Percentiles rank a stretch among this genome's conserved stretches.
Conservation (phyloP, 1,140 invertebrate genomes). For the Panulirus ornatus region DNA sequence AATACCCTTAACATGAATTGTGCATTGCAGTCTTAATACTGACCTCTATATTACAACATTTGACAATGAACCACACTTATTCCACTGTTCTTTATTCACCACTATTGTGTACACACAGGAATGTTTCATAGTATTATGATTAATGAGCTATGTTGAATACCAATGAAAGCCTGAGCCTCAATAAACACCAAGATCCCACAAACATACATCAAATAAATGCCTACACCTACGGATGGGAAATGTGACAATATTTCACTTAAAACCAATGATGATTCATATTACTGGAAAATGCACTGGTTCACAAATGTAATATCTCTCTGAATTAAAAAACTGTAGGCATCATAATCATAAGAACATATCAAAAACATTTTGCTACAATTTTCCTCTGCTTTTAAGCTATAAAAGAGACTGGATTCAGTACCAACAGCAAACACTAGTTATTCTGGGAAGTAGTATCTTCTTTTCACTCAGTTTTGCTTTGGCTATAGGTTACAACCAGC, state of each 20-base stretch:
- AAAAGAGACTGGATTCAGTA: background rate
- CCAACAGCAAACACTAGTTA: background rate
- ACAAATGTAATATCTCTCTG: no score
- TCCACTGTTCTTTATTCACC: no score
- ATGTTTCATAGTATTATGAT: background rate
- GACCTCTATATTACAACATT: background rate
- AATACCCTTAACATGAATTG: conserved; percentile 1
- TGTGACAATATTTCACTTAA: background rate
- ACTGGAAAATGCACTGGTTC: background rate
- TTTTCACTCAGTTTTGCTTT: background rate
- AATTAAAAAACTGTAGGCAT: background rate
- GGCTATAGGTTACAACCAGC: background rate
- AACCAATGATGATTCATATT: background rate
- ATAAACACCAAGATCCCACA: background rate
- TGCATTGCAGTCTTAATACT: background rate
- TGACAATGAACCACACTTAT: background rate
- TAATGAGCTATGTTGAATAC: background rate
- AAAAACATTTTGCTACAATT: background rate
- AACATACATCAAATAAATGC: background rate
- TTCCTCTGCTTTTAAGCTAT: no score
- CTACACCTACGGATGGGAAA: background rate
- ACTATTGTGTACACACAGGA: background rate
- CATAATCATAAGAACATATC: background rate
- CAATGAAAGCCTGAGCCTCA: background rate
- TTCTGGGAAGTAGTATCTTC: background rate